phyloP scores from a whole-genome alignment of 1,140 invertebrate genomes.

The Dendrolimus punctatus region DNA sequence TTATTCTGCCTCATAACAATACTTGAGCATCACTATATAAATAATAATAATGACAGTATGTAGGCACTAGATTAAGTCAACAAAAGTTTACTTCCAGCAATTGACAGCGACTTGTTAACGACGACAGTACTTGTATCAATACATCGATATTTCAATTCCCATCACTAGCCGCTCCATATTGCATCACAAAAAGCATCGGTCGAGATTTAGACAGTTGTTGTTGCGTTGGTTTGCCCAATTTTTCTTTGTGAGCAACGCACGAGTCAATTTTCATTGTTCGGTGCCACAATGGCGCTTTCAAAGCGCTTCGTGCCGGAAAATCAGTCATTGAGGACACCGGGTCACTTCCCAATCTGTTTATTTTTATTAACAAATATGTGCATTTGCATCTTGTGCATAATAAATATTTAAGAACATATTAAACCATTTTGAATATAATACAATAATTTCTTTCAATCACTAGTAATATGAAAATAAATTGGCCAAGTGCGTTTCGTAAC shows the following conservation, averaged over 20 bases:
- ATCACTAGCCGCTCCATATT: conserved; percentile 26
- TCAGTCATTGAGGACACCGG: conserved; percentile 37
- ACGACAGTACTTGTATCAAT: neutral
- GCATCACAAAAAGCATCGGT: conserved; percentile 25
- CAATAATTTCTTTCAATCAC: too few relatives aligned
- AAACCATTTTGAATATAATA: too few relatives aligned
- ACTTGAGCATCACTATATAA: too few relatives aligned
- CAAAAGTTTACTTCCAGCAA: too few relatives aligned
- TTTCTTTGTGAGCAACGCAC: conserved; percentile 37
- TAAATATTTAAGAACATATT: too few relatives aligned
- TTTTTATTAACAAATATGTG: conserved; percentile 11
- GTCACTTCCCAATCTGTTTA: conserved; percentile 6
- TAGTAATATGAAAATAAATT: too few relatives aligned
- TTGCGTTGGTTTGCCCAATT: conserved; percentile 48
- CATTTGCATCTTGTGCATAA: neutral
- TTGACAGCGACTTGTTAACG: too few relatives aligned
- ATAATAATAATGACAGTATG: too few relatives aligned
- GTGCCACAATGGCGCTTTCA: conserved; percentile 35
- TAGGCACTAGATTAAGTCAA: too few relatives aligned
- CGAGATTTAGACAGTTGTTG: conserved; percentile 13
- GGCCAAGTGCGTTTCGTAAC: neutral
- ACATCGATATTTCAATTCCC: conserved; percentile 18
- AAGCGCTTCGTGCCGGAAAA: conserved; percentile 32
- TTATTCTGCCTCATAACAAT: too few relatives aligned
- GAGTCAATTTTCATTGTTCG: conserved; percentile 43